These are phyloP conservation scores for Eospalax fontanierii DNA, from an alignment of 2,797 vertebrate species.

Conservation along the genomic window DNA sequence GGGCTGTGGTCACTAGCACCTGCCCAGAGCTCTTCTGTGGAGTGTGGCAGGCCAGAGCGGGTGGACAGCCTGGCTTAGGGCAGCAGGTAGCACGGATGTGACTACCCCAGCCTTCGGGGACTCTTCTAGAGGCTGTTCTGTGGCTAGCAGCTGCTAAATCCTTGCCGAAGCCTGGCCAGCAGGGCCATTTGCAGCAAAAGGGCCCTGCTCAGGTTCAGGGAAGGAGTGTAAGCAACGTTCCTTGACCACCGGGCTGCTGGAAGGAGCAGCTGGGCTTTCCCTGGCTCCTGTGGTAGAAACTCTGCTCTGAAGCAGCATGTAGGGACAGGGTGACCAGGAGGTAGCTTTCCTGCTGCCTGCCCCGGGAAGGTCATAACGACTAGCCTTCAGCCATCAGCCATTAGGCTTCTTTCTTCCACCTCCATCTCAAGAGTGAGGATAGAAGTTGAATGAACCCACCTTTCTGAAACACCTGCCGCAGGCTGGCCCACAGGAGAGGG, in stretches of 20 bases:
- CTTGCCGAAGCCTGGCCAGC: background rate
- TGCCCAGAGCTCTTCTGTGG: background rate
- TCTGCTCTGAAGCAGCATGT: background rate
- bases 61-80: background rate
- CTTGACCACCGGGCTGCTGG: background rate
- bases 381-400: background rate
- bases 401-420: background rate
- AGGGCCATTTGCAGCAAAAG: background rate
- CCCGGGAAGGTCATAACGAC: background rate
- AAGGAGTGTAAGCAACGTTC: too few relatives aligned
- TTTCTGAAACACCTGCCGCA: background rate
- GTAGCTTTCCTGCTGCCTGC: background rate
- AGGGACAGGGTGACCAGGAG: fast-evolving
- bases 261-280: background rate
- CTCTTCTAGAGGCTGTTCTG: background rate
- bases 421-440: background rate
- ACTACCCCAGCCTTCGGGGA: background rate
- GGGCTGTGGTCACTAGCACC: background rate
- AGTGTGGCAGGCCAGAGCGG: background rate
- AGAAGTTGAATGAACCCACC: background rate
- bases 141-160: background rate
- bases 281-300: background rate
- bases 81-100: background rate
- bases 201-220: background rate
- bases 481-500: background rate